Base-by-base conservation (phyloP, 2,797 vertebrate species). In the Psittacula echo region DNA sequence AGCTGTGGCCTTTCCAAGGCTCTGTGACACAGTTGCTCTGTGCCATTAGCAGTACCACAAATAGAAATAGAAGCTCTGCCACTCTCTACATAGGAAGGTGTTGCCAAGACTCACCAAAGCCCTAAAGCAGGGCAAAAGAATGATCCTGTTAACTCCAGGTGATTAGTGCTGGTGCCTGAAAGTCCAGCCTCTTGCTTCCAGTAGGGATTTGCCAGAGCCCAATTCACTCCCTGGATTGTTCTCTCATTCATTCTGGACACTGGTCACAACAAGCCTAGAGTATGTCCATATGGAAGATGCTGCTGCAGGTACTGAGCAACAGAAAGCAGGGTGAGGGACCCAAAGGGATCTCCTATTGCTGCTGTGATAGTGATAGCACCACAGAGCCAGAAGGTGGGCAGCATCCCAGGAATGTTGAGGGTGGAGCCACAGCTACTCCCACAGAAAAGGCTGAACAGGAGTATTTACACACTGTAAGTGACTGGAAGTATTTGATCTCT, bases 241-340 rank as follows among this genome's bases (percentile, higher is more conserved):
- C 65, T 65, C 86, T 65, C 45, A 48, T 45, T 58, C 58, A 16
- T n/a, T n/a, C 75, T 42, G 67, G 62, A 15, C 32, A 7, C 68
- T 84, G 68, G 54, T 86, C 4, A 0, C 67, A 87, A 39, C 7
- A 37, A 56, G 47, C 60, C 53, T 1, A 4, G 29, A 78, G 67
- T 0, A 0, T 17, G 37, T 19, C 44, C 45, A 15, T 3, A 0
- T 50, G 79, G 37, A 79, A 64, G n/a, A 18, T 0, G 3, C 62
- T 80, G 26, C 74, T 51, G 39, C 44, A 29, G 34, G 39, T 37
- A 32, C 1, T 72, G 24, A 79, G 61, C 68, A 68, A 68, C 37
- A 45, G n/a, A 64, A 64, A 41, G 10, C 0, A 56, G 0, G 18
- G 54, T 13, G 29, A 18, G 54, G 27, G 64, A 71, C 32, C 45